phyloP scores from a whole-genome alignment of 2,113 vertebrate species.

The Sturnus vulgaris region DNA sequence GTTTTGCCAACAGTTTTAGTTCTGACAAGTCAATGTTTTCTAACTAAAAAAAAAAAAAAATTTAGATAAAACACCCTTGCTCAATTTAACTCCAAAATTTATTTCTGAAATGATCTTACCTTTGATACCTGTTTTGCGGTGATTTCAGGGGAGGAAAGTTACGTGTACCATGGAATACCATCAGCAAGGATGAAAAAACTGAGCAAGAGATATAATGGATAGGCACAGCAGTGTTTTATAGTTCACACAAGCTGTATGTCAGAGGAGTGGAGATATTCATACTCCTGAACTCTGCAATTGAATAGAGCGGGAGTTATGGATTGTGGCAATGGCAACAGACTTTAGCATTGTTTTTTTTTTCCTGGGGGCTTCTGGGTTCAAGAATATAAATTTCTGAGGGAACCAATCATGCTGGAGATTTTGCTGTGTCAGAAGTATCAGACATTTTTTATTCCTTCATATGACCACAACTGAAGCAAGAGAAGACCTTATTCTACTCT shows the following conservation, averaged over 20 bases:
- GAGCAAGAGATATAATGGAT: not conserved
- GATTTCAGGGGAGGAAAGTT: not conserved
- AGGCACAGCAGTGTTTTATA: not conserved
- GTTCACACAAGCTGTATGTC: not conserved
- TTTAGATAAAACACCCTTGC: not conserved
- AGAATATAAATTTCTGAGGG: not conserved
- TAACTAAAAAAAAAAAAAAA: too few relatives aligned
- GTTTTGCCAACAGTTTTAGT: not conserved
- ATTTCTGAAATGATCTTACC: not conserved
- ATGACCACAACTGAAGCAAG: not conserved
- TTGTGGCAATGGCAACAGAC: not conserved
- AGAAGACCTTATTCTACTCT: not conserved
- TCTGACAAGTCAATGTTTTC: not conserved
- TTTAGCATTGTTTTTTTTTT: not conserved
- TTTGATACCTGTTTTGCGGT: not conserved
- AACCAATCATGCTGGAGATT: not conserved
- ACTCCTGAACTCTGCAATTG: not conserved
- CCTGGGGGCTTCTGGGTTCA: not conserved
- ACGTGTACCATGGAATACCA: accelerated
- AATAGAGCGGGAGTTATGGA: not conserved
- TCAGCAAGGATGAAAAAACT: not conserved
- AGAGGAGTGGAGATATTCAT: not conserved
- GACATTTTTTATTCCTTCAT: not conserved
- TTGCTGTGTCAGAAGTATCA: not conserved
- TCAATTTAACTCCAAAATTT: not conserved